Percentiles rank a stretch among this genome's conserved stretches.
These are phyloP conservation scores for Hypanus sabinus DNA, from an alignment of 2,113 vertebrate genomes.

Conservation along the genomic window DNA sequence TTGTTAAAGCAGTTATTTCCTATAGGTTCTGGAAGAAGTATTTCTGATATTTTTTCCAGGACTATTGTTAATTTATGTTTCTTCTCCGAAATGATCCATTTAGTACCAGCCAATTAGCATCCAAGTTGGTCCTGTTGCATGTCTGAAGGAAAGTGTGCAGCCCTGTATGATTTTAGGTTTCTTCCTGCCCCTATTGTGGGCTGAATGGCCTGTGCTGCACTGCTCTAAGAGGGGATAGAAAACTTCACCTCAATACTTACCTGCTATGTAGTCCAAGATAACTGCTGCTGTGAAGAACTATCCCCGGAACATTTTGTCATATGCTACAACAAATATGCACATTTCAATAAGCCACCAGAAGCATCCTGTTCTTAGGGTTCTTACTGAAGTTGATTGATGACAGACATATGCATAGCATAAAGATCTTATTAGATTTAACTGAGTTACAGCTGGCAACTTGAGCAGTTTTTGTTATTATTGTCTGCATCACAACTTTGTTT, in stretches of 20 bases:
- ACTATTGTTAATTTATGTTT: not conserved
- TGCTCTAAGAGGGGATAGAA: not conserved
- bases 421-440: not conserved
- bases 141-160: not conserved
- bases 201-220: too few species aligned
- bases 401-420: not conserved
- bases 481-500: not conserved
- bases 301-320: not conserved
- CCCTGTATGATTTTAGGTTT: not conserved
- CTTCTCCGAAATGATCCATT: not conserved
- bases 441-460: not conserved
- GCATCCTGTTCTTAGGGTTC: not conserved
- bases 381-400: not conserved
- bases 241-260: not conserved
- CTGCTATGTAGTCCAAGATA: not conserved
- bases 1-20: not conserved
- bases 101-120: not conserved
- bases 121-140: not conserved
- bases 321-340: not conserved
- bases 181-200: not conserved
- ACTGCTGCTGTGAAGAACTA: not conserved
- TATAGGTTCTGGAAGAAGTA: not conserved
- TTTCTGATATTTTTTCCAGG: too few species aligned
- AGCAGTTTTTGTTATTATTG: not conserved
- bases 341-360: not conserved